Evolutionary conservation across 2,113 vertebrate genomes (phyloP), one percentile per base, ranked within the genome.

Genomic region (Oncorhynchus clarkii): DNA sequence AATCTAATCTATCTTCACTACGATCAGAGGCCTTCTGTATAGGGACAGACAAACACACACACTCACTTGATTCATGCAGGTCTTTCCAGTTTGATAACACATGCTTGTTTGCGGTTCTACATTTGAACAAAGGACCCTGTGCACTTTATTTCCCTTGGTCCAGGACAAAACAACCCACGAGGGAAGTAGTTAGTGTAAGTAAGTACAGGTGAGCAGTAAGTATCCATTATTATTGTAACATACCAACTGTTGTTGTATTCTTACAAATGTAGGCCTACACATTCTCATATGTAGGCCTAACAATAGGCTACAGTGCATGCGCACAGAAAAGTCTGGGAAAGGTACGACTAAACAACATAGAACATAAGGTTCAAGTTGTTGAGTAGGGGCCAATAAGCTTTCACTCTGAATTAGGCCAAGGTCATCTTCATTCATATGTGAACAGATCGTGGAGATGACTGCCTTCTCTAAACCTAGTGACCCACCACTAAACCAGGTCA

Each of bases 1-100:
- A n/a, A 0, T 29, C 76, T 77, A 34, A 48, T 73, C 31, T 6
- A 34, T 7, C 72, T 8, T 71, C 64, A 2, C 72, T 48, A 24
- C 4, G 34, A 59, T n/a, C 16, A 27, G 31, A 3, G 49, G 16
- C 39, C 26, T 45, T 64, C 22, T 39, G 54, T 27, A 13, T 59
- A 45, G 24, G 20, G n/a, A 29, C 29, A 73, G 31, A 59, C 29
- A 26, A 2, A 18, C 71, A 34, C 1, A 27, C 6, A 22, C 27
- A 73, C 57, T n/a, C 29, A 64, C 11, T 27, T 20, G 13, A 73
- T 72, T 27, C 66, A 67, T 84, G 84, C 92, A 92, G 90, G 93
- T 93, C 87, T 89, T 92, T 89, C 93, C 90, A 88, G 93, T 93
- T 90, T 78, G 81, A 89, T 91, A 57, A 83, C 88, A 80, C 69